These are phyloP conservation scores for Hymenopus coronatus DNA, from an alignment of 2,888 invertebrate species.

Conservation along the genomic window DNA sequence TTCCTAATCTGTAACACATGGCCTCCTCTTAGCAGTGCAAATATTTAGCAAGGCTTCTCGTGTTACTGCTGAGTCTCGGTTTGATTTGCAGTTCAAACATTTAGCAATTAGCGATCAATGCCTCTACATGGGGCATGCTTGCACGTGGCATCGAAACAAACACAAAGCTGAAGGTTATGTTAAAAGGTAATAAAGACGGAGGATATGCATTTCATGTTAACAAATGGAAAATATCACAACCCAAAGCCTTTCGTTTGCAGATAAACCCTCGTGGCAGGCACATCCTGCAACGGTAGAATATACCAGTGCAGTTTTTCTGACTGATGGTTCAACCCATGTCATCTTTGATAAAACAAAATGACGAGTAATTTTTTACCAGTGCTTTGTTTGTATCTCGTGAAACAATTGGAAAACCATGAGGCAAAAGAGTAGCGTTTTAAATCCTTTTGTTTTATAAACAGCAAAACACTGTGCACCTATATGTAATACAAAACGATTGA, in stretches of 20 bases:
- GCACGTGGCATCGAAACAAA: background rate
- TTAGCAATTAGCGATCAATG: conserved; percentile 7
- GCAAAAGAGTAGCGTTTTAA: background rate
- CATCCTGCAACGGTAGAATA: background rate
- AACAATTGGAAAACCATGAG: background rate
- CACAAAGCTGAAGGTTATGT: background rate
- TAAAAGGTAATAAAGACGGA: background rate
- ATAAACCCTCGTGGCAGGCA: background rate
- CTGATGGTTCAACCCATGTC: background rate
- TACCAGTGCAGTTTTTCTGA: background rate
- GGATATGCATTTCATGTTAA: background rate
- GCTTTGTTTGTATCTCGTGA: background rate
- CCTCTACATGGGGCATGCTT: background rate
- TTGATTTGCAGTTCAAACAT: background rate
- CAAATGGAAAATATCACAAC: background rate
- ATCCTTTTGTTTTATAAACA: no score
- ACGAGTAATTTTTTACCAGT: background rate
- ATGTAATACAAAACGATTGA: no score
- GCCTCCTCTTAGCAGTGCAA: conserved; percentile 16
- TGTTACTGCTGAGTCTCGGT: background rate
- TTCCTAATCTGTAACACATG: conserved; percentile 13
- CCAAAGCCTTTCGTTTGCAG: background rate
- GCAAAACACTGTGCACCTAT: no score
- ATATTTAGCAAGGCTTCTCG: conserved; percentile 11
- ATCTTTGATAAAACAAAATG: background rate